These are phyloP conservation scores for Mesaphorura yosii DNA, from an alignment of 1,140 invertebrate genomes.

Conservation along the genomic window DNA sequence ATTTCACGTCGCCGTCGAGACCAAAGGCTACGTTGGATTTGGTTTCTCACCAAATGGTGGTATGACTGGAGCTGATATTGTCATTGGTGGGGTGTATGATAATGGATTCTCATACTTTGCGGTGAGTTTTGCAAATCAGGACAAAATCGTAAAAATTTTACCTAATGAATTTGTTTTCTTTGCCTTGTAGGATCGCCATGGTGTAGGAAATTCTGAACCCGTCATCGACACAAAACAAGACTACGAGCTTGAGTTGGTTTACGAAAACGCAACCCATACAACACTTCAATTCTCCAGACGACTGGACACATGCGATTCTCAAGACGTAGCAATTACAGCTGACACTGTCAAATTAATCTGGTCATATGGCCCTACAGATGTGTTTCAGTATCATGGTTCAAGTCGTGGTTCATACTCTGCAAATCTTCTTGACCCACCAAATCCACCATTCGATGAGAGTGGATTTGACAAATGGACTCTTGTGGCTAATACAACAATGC, in stretches of 20 bases:
- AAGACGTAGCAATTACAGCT: slow-evolving; percentile 12
- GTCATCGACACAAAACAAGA: slow-evolving; percentile 55
- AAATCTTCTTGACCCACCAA: neutral
- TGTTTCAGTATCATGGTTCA: neutral
- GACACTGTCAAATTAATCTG: neutral
- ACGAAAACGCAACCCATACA: slow-evolving; percentile 59
- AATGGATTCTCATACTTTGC: slow-evolving; percentile 1
- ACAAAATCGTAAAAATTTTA: slow-evolving; percentile 1
- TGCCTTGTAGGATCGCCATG: slow-evolving; percentile 53
- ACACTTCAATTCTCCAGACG: slow-evolving; percentile 52
- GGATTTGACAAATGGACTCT: neutral
- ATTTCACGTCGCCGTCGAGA: slow-evolving; percentile 1
- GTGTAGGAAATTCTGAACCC: slow-evolving; percentile 46
- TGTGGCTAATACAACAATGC: neutral
- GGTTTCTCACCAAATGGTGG: neutral
- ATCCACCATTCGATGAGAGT: neutral
- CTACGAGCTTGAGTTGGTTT: slow-evolving; percentile 52
- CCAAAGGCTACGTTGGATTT: slow-evolving; percentile 3
- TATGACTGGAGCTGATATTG: slow-evolving; percentile 4
- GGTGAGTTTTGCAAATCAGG: neutral
- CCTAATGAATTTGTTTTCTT: neutral
- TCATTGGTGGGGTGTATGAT: slow-evolving; percentile 3
- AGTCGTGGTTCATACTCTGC: neutral
- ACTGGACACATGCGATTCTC: slow-evolving; percentile 53
- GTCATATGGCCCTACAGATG: neutral